These are phyloP conservation scores for Oryzias javanicus DNA, from an alignment of 2,113 vertebrate species.

Conservation along the genomic window DNA sequence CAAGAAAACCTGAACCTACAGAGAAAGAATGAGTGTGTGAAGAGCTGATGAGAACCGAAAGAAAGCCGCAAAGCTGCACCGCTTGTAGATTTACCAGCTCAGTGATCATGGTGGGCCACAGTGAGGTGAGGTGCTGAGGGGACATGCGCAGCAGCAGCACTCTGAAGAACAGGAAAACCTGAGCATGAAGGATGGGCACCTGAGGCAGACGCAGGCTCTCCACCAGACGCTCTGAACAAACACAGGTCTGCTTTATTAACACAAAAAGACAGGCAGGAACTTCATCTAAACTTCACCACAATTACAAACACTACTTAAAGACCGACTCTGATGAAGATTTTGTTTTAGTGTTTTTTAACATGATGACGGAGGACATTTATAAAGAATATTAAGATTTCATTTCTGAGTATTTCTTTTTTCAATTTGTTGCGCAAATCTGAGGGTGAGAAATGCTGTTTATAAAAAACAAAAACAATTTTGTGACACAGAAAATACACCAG, in stretches of 20 bases:
- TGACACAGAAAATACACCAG: too few relatives aligned
- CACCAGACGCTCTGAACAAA: conserved; percentile 89
- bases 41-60: background rate
- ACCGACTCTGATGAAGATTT: too few relatives aligned
- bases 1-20: conserved; percentile 72
- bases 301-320: too few relatives aligned
- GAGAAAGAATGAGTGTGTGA: background rate
- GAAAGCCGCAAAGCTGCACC: background rate
- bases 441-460: too few relatives aligned
- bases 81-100: conserved; percentile 84
- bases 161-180: conserved; percentile 99
- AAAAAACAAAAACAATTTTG: too few relatives aligned
- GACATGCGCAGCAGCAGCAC: conserved; percentile 97
- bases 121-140: conserved; percentile 95
- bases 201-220: conserved; percentile 97
- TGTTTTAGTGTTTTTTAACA: too few relatives aligned
- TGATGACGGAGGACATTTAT: too few relatives aligned
- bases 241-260: background rate
- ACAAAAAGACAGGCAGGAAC: background rate
- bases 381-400: too few relatives aligned
- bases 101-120: conserved; percentile 99
- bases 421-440: too few relatives aligned
- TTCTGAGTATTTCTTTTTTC: too few relatives aligned
- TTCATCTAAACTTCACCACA: too few relatives aligned
- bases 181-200: conserved; percentile 97